Base-by-base conservation (phyloP, 2,113 vertebrate genomes). In the Leptocoma aspasia region DNA sequence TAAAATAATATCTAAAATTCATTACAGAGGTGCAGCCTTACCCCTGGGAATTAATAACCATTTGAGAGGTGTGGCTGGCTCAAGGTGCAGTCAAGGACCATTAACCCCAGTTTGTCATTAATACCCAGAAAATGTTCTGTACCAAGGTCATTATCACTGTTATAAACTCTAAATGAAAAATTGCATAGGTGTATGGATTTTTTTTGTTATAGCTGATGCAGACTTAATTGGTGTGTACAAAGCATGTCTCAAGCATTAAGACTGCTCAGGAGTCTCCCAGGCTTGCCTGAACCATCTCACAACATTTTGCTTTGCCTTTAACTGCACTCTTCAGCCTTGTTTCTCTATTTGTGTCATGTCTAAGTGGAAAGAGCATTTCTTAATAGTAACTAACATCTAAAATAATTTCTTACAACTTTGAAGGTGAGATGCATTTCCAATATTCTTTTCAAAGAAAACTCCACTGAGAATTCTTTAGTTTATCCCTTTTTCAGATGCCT, bases 101-200 rank as follows among this genome's bases (percentile, higher is more conserved):
- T 95, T 97, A 96, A 94, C 85, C 71, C 57, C 78, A 68, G 41
- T 70, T 91, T 89, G 84, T 73, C 84, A 96, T 94, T 91, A 94
- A 90, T 57, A 79, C 63, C 33, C 78, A 77, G 72, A 93, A 95
- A 95, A 92, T 57, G 33, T 82, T 91, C 92, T 45, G 16, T 63
- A 84, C 56, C 54, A 73, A 93, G 87, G 75, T 95, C 42, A 0
- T 95, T 92, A 95, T 82, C 21, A 23, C 68, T 91, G 66, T 45
- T 82, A 92, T 68, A 94, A 95, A n/a, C 30, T 73, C 57, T 73
- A 69, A 91, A 76, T 88, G 54, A 96, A 95, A 92, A 94, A 88
- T 64, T 82, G 72, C 75, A 70, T 33, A 49, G 8, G 13, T 42
- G 30, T 77, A 90, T 90, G 37, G 61, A 89, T 76, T 91, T 93